Evolutionary conservation across 2,113 vertebrate genomes (phyloP).

Genomic region (Aldabrachelys gigantea): DNA sequence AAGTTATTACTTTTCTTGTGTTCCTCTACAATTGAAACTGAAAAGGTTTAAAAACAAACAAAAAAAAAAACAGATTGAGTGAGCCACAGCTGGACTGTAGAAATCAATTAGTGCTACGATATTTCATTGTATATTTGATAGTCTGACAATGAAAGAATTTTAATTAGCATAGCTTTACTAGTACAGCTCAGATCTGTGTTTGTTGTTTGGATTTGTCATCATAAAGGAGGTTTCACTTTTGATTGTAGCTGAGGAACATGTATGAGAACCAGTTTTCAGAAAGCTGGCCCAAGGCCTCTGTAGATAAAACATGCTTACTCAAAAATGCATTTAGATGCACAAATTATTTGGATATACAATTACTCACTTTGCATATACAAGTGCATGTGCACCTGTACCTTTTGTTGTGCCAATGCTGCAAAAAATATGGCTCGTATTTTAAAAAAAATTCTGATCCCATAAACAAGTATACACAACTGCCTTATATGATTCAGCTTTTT

Average conservation of each 20-base stretch:
- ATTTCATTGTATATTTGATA: neutral
- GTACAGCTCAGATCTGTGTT: neutral
- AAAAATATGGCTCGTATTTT: neutral
- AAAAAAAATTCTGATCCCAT: neutral
- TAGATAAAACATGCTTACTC: neutral
- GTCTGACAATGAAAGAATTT: neutral
- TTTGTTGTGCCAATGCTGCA: neutral
- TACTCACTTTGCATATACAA: neutral
- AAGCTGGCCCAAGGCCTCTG: neutral
- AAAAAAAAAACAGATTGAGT: neutral
- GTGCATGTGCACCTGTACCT: neutral
- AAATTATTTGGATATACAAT: neutral
- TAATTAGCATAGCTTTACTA: neutral
- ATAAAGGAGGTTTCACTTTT: neutral
- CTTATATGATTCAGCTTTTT: neutral
- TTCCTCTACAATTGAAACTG: constrained; percentile 24
- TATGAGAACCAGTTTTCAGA: neutral
- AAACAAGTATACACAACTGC: neutral
- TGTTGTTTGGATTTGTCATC: neutral
- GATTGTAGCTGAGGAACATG: neutral
- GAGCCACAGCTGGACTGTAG: neutral
- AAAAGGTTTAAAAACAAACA: neutral
- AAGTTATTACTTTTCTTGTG: constrained; percentile 20
- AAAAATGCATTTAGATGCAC: neutral
- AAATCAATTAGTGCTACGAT: neutral